These are phyloP conservation scores for Pithys albifrons DNA, from an alignment of 2,113 vertebrate species.

Conservation along the genomic window DNA sequence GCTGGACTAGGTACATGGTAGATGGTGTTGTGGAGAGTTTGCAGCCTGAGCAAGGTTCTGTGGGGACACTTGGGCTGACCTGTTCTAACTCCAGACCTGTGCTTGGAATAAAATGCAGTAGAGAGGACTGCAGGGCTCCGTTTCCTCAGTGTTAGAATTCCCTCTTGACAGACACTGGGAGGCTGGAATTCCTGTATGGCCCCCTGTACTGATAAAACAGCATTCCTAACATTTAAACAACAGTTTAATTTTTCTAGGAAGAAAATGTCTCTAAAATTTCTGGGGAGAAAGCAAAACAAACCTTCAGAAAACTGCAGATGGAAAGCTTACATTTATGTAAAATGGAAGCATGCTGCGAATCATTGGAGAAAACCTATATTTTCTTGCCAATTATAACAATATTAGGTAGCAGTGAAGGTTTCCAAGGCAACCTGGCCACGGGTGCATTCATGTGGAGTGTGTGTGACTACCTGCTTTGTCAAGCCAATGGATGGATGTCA, in stretches of 20 bases:
- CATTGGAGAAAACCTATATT: slow-evolving; percentile 55
- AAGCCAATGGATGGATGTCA: slow-evolving; percentile 40
- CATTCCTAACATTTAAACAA: background rate
- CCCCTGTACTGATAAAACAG: background rate
- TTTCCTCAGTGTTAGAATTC: background rate
- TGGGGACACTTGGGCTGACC: background rate
- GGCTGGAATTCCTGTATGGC: background rate
- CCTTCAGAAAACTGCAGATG: slow-evolving; percentile 15
- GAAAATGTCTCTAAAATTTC: background rate
- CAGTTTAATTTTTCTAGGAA: background rate
- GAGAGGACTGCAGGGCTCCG: background rate
- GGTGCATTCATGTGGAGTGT: slow-evolving; percentile 44
- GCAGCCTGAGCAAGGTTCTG: background rate
- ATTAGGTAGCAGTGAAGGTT: slow-evolving; percentile 63
- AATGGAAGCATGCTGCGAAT: slow-evolving; percentile 5
- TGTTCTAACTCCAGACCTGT: background rate
- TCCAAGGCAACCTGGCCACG: slow-evolving; percentile 63
- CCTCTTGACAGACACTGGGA: background rate
- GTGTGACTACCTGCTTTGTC: slow-evolving; percentile 55
- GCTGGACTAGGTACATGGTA: background rate
- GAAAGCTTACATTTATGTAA: slow-evolving; percentile 39
- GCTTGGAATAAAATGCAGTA: background rate
- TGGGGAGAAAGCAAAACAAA: background rate
- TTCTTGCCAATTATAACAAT: slow-evolving; percentile 69
- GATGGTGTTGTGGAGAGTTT: rapidly evolving